Evolutionary conservation across 2,113 vertebrate genomes (phyloP).

Genomic region (Uria lomvia): DNA sequence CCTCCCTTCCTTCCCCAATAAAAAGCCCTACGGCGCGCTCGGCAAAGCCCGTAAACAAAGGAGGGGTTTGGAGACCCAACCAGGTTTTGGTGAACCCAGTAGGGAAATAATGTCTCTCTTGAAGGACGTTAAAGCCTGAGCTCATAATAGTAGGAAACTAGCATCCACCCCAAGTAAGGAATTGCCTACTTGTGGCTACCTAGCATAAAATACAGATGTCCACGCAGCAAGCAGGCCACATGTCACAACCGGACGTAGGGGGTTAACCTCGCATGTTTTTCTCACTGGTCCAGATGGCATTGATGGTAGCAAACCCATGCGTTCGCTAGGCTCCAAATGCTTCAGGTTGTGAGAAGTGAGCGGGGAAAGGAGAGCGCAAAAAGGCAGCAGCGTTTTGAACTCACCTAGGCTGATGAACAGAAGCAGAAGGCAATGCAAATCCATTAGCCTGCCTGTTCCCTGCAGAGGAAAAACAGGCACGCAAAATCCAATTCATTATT

Average conservation of each 20-base stretch:
- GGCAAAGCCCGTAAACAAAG: constrained; percentile 23
- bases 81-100: constrained; percentile 18
- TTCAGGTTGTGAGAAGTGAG: neutral
- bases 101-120: neutral
- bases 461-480: constrained; percentile 45
- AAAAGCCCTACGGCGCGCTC: neutral
- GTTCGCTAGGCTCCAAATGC: neutral
- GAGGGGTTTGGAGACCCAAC: neutral
- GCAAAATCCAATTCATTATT: constrained; percentile 60
- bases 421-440: constrained; percentile 47
- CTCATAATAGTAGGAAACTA: constrained; percentile 55
- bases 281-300: neutral
- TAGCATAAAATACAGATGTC: neutral
- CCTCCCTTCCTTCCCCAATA: constrained; percentile 61
- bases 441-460: constrained; percentile 48
- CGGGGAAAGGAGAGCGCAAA: neutral
- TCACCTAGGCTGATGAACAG: constrained; percentile 23
- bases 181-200: neutral
- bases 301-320: neutral
- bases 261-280: neutral
- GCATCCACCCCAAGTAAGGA: constrained; percentile 3
- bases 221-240: neutral
- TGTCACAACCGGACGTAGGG: neutral
- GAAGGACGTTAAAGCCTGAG: neutral
- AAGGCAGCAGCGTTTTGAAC: constrained; percentile 22